These are phyloP conservation scores for Habropoda laboriosa DNA, from an alignment of 1,140 invertebrate species.

Conservation along the genomic window DNA sequence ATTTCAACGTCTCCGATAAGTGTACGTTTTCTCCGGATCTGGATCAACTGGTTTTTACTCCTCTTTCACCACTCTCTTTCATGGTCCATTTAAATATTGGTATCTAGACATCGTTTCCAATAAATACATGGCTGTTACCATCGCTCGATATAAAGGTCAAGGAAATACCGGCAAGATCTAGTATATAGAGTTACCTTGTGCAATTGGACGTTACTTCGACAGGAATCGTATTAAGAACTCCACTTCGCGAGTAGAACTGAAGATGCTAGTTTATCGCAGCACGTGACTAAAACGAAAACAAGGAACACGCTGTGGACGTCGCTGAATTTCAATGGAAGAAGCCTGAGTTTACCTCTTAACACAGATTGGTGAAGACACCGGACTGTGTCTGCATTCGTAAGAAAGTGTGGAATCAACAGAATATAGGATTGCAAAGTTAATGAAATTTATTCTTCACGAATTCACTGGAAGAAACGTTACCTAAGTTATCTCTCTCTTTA, in stretches of 20 bases:
- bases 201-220: not conserved
- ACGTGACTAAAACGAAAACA: not conserved
- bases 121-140: not conserved
- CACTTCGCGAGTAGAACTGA: too few relatives aligned
- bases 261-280: not conserved
- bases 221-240: not conserved
- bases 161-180: not conserved
- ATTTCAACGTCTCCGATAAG: not conserved
- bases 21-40: not conserved
- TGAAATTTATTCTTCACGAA: too few relatives aligned
- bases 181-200: not conserved
- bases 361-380: too few relatives aligned
- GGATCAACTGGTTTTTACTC: too few relatives aligned
- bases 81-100: not conserved
- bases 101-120: not conserved
- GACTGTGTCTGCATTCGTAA: too few relatives aligned
- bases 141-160: slow-evolving; percentile 6
- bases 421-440: too few relatives aligned
- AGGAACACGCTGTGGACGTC: not conserved
- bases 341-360: too few relatives aligned
- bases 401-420: too few relatives aligned
- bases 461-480: too few relatives aligned
- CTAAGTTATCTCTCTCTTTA: too few relatives aligned
- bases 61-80: not conserved
- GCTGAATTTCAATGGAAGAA: not conserved